Evolutionary conservation across 2,113 vertebrate species (phyloP), one percentile per base, ranked within the genome.

Genomic region (Laterallus jamaicensis): DNA sequence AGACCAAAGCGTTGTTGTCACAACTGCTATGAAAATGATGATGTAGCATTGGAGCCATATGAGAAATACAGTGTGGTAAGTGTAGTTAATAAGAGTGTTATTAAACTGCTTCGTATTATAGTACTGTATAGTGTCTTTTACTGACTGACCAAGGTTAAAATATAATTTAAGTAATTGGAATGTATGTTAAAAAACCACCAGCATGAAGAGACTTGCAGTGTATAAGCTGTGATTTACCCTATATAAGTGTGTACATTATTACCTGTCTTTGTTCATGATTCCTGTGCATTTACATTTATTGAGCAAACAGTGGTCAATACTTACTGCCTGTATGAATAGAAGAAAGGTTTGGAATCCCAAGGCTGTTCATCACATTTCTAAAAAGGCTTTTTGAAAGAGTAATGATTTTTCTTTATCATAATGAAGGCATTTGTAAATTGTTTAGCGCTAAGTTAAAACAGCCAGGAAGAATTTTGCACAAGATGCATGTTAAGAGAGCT

Each of bases 1-100:
- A 95, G 40, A 87, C 35, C 47, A 69, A 90, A 88, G 71, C 9
- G 0, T 24, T 17, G 0, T 87, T 83, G 40, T 87, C 77, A 12
- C 5, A 1, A 75, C 26, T 40, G 9, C 62, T 39, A 2, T 80
- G 80, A 84, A 95, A 70, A 85, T 68, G 32, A 62, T 90, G 60
- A 66, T 85, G 52, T 28, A 79, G 47, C 69, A 96, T 95, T 69
- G 50, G 40, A 96, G 50, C 56, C 62, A 6, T n/a, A 44, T 94
- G 67, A 97, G 85, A 92, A 82, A 52, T 76, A 73, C 44, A 60
- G 12, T 68, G 22, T 59, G 58, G 97, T 98, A 80, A 97, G 97
- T 98, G 22, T 15, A 39, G 15, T 42, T 73, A 60, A 40, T 3
- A 54, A 49, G 37, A 64, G 18, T 71, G 77, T 18, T 87, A 16